Percentiles rank a stretch among this genome's conserved stretches.
phyloP scores from a whole-genome alignment of 2,797 vertebrate genomes.

The Gephyroberyx darwinii region DNA sequence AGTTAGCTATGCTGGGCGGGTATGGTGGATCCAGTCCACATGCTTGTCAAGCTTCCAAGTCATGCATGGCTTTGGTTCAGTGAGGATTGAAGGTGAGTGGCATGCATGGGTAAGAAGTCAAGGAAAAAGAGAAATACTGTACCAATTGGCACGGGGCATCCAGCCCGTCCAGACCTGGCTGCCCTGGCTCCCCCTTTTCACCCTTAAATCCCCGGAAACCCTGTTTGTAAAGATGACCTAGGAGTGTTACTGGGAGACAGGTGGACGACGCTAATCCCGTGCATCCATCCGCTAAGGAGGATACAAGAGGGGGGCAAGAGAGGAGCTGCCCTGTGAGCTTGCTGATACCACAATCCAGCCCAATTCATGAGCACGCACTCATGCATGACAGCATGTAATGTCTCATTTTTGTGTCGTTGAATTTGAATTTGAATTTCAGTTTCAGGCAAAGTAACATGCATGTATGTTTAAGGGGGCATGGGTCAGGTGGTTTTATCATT shows the following conservation, averaged over 20 bases:
- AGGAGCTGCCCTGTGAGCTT: slow-evolving; percentile 79
- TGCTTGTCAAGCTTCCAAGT: slow-evolving; percentile 48
- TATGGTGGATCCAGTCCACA: not conserved
- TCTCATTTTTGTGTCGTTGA: slow-evolving; percentile 17
- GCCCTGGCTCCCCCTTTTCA: slow-evolving; percentile 99
- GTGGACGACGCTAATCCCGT: slow-evolving; percentile 72
- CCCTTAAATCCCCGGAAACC: slow-evolving; percentile 99
- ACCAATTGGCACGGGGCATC: slow-evolving; percentile 99
- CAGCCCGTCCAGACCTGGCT: slow-evolving; percentile 99
- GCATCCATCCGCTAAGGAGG: slow-evolving; percentile 54
- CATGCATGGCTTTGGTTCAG: slow-evolving; percentile 63
- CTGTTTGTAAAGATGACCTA: slow-evolving; percentile 99
- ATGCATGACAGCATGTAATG: not conserved
- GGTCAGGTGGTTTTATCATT: slow-evolving; percentile 15
- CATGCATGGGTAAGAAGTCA: slow-evolving; percentile 86
- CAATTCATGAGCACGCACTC: not conserved
- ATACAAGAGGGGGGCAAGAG: slow-evolving; percentile 48
- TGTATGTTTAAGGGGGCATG: slow-evolving; percentile 17
- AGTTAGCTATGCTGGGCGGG: slow-evolving; percentile 5
- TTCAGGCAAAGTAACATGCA: not conserved
- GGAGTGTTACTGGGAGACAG: slow-evolving; percentile 93
- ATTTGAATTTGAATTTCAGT: not conserved
- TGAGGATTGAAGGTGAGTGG: slow-evolving; percentile 75
- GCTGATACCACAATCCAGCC: slow-evolving; percentile 57
- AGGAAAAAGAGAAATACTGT: slow-evolving; percentile 99